A percentile compares a stretch with the other conserved stretches of the same genome.
Evolutionary conservation across 2,113 vertebrate genomes (phyloP).

Genomic region (Sebastes fasciatus): DNA sequence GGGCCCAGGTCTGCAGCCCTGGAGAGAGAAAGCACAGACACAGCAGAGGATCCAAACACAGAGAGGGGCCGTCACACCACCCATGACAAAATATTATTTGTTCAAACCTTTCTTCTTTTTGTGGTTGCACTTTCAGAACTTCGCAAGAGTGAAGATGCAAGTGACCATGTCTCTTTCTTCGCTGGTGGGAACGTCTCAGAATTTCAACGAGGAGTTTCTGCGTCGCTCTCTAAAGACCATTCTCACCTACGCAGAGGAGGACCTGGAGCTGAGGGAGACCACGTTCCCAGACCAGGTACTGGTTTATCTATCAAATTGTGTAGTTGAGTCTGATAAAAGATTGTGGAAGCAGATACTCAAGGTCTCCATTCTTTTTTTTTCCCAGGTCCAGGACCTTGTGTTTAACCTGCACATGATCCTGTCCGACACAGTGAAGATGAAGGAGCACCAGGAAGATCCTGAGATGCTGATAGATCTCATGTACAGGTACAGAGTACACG

Average conservation of each 20-base stretch:
- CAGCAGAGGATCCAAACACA: too few relatives aligned
- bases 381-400: constrained; percentile 96
- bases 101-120: background rate
- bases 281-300: constrained; percentile 96
- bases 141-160: constrained; percentile 99
- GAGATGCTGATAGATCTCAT: constrained; percentile 99
- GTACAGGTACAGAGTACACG: constrained; percentile 89
- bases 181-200: constrained; percentile 96
- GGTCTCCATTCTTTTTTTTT: background rate
- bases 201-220: constrained; percentile 97
- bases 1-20: too few relatives aligned
- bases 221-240: constrained; percentile 97
- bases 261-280: constrained; percentile 94
- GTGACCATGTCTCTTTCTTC: constrained; percentile 99
- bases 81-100: background rate
- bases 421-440: constrained; percentile 99
- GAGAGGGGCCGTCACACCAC: too few relatives aligned
- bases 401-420: constrained; percentile 99
- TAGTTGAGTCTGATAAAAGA: background rate
- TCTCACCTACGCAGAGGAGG: constrained; percentile 95
- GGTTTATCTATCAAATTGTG: background rate
- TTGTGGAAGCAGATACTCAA: background rate
- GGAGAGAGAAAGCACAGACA: too few relatives aligned
- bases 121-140: constrained; percentile 87
- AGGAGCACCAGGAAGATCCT: constrained; percentile 98